Evolutionary conservation across 1,140 invertebrate genomes (phyloP), one percentile per base, ranked within the genome.

Genomic region (Leptopilina boulardi): DNA sequence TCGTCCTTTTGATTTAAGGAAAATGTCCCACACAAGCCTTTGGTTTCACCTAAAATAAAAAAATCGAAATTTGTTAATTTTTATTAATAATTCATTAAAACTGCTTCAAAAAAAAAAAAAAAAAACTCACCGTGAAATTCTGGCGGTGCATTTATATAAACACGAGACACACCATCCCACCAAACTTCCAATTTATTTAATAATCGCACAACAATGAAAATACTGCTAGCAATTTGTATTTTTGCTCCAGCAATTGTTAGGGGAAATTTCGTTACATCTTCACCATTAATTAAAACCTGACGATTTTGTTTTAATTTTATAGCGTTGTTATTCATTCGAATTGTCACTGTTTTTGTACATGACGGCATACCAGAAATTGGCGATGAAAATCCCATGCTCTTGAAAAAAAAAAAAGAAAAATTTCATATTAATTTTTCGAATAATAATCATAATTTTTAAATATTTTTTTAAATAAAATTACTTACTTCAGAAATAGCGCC

Each of bases 11-110:
- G 96, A 84, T 97, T 97, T 13, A 93, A 90, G 76, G 96, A 96
- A 85, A 97, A 98, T 0, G 96, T 98, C 19, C 97, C 97, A 84
- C 97, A 98, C 6, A 98, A 91, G 77, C 97, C 97, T 91, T 94
- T 82, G 0, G 86, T 88, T 75, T 82, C 80, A 3, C 76, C 87
- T 88, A 15, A 59, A 54, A n/a, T n/a, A 47, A 38, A 56, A 75
- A 56, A 71, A 38, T 44, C 44, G 47, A 59, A 59, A 21, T 18
- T 15, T 56, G 26, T n/a, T n/a, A 41, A 73, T 30, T 30, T 30
- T 30, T 1, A 26, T 21, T 10, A 74, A 34, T 54, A 3, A 21
- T 9, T 5, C 0, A 41, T 21, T 9, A 66, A 74, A n/a, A 11
- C 19, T 13, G 1, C 15, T 42, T n/a, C n/a, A n/a, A 66, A 74